phyloP scores from a whole-genome alignment of 2,797 vertebrate species.

The Moxostoma hubbsi region DNA sequence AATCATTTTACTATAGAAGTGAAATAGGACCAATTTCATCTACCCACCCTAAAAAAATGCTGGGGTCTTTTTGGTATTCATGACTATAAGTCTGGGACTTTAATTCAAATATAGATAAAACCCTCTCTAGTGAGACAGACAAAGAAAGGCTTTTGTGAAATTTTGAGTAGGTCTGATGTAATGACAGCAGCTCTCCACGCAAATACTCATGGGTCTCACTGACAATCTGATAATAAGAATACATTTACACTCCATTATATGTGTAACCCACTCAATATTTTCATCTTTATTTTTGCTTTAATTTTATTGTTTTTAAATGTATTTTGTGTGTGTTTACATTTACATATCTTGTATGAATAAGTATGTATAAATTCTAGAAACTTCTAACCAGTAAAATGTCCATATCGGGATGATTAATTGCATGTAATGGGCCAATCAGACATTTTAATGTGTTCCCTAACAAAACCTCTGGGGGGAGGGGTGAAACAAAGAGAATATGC shows the following conservation, averaged over 20 bases:
- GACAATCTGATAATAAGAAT: conserved; percentile 7
- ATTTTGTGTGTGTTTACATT: too few species aligned
- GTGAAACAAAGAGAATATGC: too few species aligned
- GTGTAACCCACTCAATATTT: too few species aligned
- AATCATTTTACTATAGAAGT: background rate
- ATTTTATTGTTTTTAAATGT: too few species aligned
- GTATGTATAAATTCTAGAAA: too few species aligned
- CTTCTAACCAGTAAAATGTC: too few species aligned
- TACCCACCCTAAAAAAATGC: background rate
- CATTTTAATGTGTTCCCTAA: too few species aligned
- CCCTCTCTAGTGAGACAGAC: conserved; percentile 19
- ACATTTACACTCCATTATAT: conserved; percentile 28
- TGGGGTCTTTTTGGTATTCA: background rate
- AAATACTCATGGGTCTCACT: conserved; percentile 26
- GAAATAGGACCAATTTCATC: background rate
- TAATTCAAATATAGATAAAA: conserved; percentile 29
- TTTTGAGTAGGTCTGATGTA: conserved; percentile 44
- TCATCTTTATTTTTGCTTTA: too few species aligned
- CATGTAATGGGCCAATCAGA: too few species aligned
- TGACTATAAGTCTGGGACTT: conserved; percentile 16
- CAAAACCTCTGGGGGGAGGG: too few species aligned
- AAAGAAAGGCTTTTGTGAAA: conserved; percentile 37
- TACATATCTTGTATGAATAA: too few species aligned
- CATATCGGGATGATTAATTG: too few species aligned
- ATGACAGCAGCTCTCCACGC: conserved; percentile 21